Base-by-base conservation (phyloP, 2,797 vertebrate species). In the Rhinichthys osculus region DNA sequence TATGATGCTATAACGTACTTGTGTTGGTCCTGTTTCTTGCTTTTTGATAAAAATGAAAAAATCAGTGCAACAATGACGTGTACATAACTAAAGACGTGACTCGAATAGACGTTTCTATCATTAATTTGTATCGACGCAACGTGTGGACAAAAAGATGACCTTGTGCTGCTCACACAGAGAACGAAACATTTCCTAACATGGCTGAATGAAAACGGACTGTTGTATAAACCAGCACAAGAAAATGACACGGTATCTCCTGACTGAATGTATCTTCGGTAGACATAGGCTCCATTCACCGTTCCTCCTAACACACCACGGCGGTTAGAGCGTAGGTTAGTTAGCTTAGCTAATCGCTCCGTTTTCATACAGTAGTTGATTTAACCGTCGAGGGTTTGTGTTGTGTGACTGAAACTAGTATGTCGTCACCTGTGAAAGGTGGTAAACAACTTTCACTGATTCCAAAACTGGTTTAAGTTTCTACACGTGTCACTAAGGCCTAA, bases 121-220 rank as follows among this genome's bases (percentile, higher is more conserved):
- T 95, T 94, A 91, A 93, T 95, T 95, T 95, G 93, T 94, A 94
- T 95, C 84, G 89, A 91, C 92, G 93, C 88, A 87, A 88, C 35
- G 78, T 84, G 90, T 88, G 87, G 84, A 89, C 54, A 90, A 93
- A 92, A 88, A 93, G 92, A 86, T 66, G 91, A 92, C 90, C 90
- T 95, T 95, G 95, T 96, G 95, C 95, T 95, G 95, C 94, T 93
- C 92, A 87, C 92, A 95, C 92, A 92, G 87, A 93, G 93, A 95
- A 93, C 94, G 93, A 93, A 91, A 93, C 92, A 95, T 90, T 95
- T 95, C 94, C 93, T 95, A 95, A 96, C 95, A 96, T 96, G 95
- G 95, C 95, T 96, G 95, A 96, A 95, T 95, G 95, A 96, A 96
- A 96, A 96, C 95, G 93, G 95, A 96, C 95, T 96, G 95, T 96